phyloP scores from a whole-genome alignment of 2,888 invertebrate genomes.

The Anarsia innoxiella region DNA sequence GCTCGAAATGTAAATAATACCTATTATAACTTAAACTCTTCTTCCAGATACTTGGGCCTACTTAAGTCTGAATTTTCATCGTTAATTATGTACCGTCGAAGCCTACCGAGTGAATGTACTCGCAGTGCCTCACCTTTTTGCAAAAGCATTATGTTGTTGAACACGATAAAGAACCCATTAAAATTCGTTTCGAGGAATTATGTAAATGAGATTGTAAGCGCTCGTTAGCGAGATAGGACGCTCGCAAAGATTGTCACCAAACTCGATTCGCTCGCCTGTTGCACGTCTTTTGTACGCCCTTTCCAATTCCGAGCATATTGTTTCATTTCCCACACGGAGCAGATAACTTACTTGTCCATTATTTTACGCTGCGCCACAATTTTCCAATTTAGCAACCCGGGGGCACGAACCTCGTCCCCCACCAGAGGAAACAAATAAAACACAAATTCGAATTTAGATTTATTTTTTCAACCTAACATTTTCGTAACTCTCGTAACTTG shows the following conservation, averaged over 20 bases:
- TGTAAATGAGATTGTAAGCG: conserved; percentile 62
- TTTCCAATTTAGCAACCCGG: conserved; percentile 7
- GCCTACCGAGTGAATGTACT: conserved; percentile 31
- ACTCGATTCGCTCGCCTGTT: conserved; percentile 54
- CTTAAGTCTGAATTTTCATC: conserved; percentile 3
- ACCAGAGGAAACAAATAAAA: conserved; percentile 35
- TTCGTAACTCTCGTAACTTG: conserved; percentile 66
- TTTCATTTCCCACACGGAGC: conserved; percentile 5
- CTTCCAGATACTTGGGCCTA: too few species aligned
- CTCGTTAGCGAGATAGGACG: conserved; percentile 50
- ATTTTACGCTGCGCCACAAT: conserved; percentile 6
- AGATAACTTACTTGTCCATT: conserved; percentile 6
- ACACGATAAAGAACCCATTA: conserved; percentile 57
- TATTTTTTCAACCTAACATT: conserved; percentile 74
- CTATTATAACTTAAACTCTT: too few species aligned
- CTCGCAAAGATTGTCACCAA: conserved; percentile 55
- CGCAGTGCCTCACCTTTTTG: conserved; percentile 28
- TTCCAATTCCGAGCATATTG: conserved; percentile 2
- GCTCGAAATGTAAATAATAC: too few species aligned
- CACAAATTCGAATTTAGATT: conserved; percentile 53
- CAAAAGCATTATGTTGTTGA: conserved; percentile 50
- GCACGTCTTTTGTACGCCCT: conserved; percentile 30
- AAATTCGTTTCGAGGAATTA: conserved; percentile 62
- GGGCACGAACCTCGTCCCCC: neutral
- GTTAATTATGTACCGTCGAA: conserved; percentile 29